Base-by-base conservation (phyloP, 2,888 invertebrate species). In the Fragum whitleyi region DNA sequence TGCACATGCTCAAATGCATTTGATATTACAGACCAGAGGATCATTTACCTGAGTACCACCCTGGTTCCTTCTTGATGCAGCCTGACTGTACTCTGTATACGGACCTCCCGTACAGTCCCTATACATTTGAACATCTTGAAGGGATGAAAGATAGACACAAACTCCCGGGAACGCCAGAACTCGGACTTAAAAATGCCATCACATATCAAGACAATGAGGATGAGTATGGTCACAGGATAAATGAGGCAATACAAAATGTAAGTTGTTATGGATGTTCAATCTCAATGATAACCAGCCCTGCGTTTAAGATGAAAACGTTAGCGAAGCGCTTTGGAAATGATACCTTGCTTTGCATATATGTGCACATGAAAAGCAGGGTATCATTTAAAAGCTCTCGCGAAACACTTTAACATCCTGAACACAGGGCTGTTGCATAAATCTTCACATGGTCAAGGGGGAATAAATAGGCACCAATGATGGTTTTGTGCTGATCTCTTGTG, bases 31-130 rank as follows among this genome's bases (percentile, higher is more conserved):
- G 93, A 75, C 92, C 93, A 51, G 93, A 93, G 76, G 93, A 93
- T 53, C 91, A 92, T 80, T 89, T 93, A 71, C 90, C 93, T 68
- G 79, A 91, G 42, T 90, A 90, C 77, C 88, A 86, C 5, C 88
- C 91, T 6, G 86, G 79, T 19, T 75, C 89, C 2, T 73, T 74
- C 6, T 86, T 90, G 21, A 83, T 88, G 69, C 89, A 92, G 55
- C 96, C 96, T 6, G 96, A 96, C 90, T 96, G 96, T 92, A 95
- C 95, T 82, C 95, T 95, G 82, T 95, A 96, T 86, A 95, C 95
- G 79, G 93, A 94, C 16, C 91, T 96, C 55, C 95, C 95, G 74
- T 96, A 95, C 91, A 96, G 95, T 89, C 95, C 96, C 94, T 95
- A 95, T 88, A 95, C 96, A 1, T 96, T 96, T 92, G 96, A 96